A percentile compares a stretch with the other conserved stretches of the same genome.
Evolutionary conservation across 2,113 vertebrate species (phyloP).

Genomic region (Cathartes aura): DNA sequence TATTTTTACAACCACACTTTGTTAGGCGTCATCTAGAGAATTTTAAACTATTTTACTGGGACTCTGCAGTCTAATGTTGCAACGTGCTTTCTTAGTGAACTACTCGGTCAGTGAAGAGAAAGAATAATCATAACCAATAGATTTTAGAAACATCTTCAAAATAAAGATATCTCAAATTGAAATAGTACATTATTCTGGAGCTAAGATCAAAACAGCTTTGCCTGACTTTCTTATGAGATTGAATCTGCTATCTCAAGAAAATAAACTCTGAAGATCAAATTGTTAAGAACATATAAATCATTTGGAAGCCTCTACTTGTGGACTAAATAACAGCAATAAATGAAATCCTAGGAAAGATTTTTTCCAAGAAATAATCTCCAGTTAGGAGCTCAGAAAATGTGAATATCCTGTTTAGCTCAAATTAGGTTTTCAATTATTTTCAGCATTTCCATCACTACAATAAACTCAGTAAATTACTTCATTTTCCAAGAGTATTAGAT

Average conservation of each 20-base stretch:
- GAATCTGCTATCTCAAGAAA: not conserved
- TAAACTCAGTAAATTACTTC: not conserved
- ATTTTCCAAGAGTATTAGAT: not conserved
- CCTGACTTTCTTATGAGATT: not conserved
- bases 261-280: not conserved
- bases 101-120: not conserved
- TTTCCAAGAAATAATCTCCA: not conserved
- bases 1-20: not conserved
- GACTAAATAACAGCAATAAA: not conserved
- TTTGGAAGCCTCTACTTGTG: not conserved
- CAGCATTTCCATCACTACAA: not conserved
- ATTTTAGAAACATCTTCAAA: not conserved
- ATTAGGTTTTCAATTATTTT: not conserved
- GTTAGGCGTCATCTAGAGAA: not conserved
- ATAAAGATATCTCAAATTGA: not conserved
- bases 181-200: not conserved
- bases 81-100: not conserved
- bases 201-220: not conserved
- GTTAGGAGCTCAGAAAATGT: not conserved
- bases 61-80: not conserved
- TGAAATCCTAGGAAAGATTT: not conserved
- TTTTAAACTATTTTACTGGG: not conserved
- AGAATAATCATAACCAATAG: not conserved
- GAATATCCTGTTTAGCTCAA: not conserved
- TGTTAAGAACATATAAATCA: not conserved